phyloP scores from a whole-genome alignment of 2,797 vertebrate species.

The Nannoperca obscura region DNA sequence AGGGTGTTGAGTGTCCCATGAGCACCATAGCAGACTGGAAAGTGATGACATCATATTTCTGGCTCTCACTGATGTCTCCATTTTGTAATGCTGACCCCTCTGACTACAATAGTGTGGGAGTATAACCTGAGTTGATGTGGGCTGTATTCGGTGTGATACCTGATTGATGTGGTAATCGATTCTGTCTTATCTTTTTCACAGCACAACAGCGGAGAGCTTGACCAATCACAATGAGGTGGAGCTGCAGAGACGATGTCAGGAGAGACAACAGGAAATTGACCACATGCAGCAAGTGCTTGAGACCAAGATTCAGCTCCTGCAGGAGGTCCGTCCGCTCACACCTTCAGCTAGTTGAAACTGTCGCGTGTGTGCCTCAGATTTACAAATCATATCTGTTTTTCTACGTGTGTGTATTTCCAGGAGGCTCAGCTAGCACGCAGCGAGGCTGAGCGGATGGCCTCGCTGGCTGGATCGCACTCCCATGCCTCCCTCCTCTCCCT shows the following conservation, averaged over 20 bases:
- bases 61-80: conserved; percentile 31
- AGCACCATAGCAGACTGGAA: conserved; percentile 31
- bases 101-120: not conserved
- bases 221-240: conserved; percentile 91
- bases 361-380: not conserved
- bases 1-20: conserved; percentile 46
- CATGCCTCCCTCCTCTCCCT: conserved; percentile 85
- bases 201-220: conserved; percentile 89
- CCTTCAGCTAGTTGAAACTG: not conserved
- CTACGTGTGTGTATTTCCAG: conserved; percentile 69
- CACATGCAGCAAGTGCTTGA: conserved; percentile 92
- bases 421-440: conserved; percentile 91
- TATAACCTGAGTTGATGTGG: conserved; percentile 3
- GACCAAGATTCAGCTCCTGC: conserved; percentile 93
- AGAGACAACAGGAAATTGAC: conserved; percentile 91
- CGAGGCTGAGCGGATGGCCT: conserved; percentile 87
- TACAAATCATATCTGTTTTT: conserved; percentile 3
- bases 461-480: conserved; percentile 87
- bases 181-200: conserved; percentile 53
- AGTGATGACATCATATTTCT: conserved; percentile 64
- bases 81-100: conserved; percentile 15
- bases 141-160: not conserved
- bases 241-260: conserved; percentile 88
- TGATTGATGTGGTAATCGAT: not conserved
- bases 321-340: conserved; percentile 85